These are phyloP conservation scores for Bungarus multicinctus DNA, from an alignment of 2,113 vertebrate species.

Conservation along the genomic window DNA sequence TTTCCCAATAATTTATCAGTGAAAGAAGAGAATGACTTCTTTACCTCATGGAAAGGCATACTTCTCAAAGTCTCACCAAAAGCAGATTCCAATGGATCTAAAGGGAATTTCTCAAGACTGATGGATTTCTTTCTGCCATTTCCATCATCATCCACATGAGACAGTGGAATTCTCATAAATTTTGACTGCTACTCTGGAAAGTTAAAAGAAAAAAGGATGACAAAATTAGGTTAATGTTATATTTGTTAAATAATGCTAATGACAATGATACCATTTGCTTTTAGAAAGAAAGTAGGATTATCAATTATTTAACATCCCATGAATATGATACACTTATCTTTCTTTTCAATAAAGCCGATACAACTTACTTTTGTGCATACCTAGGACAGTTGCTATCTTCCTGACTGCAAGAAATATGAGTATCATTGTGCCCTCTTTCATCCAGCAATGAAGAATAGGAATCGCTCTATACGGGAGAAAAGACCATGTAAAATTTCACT, in stretches of 20 bases:
- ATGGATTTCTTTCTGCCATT: neutral
- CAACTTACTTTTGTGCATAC: conserved; percentile 37
- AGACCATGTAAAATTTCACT: neutral
- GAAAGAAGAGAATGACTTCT: neutral
- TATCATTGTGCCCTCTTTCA: conserved; percentile 31
- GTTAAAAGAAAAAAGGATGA: neutral
- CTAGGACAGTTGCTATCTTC: conserved; percentile 15
- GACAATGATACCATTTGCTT: neutral
- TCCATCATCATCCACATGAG: conserved; percentile 1
- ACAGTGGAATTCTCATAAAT: conserved; percentile 54
- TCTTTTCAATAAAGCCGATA: neutral
- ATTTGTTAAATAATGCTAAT: neutral
- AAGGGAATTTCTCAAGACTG: neutral
- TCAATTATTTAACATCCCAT: neutral
- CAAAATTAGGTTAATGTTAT: neutral
- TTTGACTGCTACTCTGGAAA: conserved; percentile 38
- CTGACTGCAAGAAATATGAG: conserved; percentile 5
- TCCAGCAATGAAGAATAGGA: conserved; percentile 6
- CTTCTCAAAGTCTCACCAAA: neutral
- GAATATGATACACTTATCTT: neutral
- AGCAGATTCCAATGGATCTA: neutral
- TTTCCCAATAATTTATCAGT: neutral
- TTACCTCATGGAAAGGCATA: neutral
- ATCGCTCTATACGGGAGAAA: conserved; percentile 30
- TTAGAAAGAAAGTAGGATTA: neutral